Conservation (phyloP, 2,113 vertebrate species). For the Cercopithecus mona region DNA sequence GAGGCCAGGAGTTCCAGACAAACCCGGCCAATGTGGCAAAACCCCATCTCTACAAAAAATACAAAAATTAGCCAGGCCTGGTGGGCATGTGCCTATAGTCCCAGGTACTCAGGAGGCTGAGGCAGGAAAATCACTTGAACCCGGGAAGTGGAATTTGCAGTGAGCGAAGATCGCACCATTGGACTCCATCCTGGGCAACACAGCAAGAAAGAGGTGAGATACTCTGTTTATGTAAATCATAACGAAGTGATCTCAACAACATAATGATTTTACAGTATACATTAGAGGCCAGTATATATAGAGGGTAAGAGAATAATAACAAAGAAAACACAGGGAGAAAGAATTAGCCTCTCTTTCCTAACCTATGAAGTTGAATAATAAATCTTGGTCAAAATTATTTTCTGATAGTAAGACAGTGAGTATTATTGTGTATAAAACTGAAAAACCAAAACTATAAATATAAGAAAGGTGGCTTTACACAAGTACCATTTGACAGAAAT, state of each 20-base stretch:
- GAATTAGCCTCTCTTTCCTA: conserved; percentile 37
- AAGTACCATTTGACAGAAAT: conserved; percentile 50
- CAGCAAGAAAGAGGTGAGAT: background rate
- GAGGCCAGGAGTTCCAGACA: no score
- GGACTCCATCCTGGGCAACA: no score
- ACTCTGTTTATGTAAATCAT: background rate
- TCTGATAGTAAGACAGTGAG: conserved; percentile 6
- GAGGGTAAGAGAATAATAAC: conserved; percentile 28
- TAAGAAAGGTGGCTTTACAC: conserved; percentile 35
- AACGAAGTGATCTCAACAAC: conserved; percentile 20
- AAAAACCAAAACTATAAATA: conserved; percentile 44
- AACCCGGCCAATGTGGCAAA: no score
- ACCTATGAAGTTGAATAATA: background rate
- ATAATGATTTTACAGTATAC: background rate
- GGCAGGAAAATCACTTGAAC: no score
- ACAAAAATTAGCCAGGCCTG: no score
- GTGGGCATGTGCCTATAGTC: no score
- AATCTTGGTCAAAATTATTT: conserved; percentile 21
- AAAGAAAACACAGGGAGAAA: background rate
- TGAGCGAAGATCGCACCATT: no score
- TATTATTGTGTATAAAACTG: background rate
- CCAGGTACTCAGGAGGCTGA: no score
- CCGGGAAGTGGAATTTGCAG: no score
- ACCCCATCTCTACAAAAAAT: no score
- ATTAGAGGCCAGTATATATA: background rate